Evolutionary conservation across 2,888 invertebrate species (phyloP), one percentile per base, ranked within the genome.

Genomic region (Coleophora flavipennella): DNA sequence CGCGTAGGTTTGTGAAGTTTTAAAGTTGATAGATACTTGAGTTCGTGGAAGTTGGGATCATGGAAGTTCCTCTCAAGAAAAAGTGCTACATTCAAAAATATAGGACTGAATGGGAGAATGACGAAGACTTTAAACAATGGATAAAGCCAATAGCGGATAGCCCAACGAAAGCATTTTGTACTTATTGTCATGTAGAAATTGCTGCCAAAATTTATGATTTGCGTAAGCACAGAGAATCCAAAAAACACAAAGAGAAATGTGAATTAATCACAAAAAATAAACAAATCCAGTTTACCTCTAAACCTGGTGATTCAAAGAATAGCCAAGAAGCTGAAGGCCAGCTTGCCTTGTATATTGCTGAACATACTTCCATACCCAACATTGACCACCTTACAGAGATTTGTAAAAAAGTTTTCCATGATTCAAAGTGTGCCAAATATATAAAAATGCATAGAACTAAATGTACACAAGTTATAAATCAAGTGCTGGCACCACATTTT

Each of bases 401-500:
- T 25, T 43, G 43, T 31, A 45, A 35, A 32, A 2, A 26, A 9
- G 35, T 43, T 46, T 29, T 8, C 33, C 12, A 40, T 46, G 27
- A 27, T 27, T 27, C 27, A 27, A 27, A 27, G 27, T 27, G 35
- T 39, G 38, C 33, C 9, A 26, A 40, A 26, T 31, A 43, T 20
- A 36, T 44, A 20, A 41, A 44, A 39, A 29, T 49, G 35, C 45
- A 48, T 36, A 31, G 44, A 13, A 50, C 44, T 29, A 48, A 51
- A 33, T 51, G 51, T 33, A 46, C 49, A 10, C 14, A 47, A 20
- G 20, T 52, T 26, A 45, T 48, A 13, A 51, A 45, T 12, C 33
- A 51, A 27, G 41, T 49, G 3, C 38, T 51, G 38, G 44, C 42
- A 11, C 48, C 48, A 32, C 42, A 45, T 41, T 52, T 47, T 25